Conservation (phyloP, 2,113 vertebrate genomes). For the Synchiropus splendidus region DNA sequence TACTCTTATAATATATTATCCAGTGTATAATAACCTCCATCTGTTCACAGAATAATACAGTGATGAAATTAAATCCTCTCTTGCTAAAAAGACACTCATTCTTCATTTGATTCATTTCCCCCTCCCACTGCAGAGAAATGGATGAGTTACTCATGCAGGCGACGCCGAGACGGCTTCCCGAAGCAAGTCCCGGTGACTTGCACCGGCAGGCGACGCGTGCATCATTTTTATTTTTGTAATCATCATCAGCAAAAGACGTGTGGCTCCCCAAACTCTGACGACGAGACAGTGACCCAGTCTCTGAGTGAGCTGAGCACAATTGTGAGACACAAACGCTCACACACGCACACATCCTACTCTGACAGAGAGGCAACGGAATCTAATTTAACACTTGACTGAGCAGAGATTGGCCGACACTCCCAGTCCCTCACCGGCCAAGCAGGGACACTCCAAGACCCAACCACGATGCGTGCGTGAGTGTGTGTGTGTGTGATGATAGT, state of each 20-base stretch:
- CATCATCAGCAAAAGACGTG: constrained; percentile 1
- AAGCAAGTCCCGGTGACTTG: background rate
- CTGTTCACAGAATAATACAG: constrained; percentile 30
- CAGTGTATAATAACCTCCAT: constrained; percentile 32
- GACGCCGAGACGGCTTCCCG: no score
- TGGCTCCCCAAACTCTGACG: background rate
- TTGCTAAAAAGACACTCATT: constrained; percentile 36
- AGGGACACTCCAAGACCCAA: constrained; percentile 33
- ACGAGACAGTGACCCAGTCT: constrained; percentile 40
- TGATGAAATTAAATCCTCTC: constrained; percentile 34
- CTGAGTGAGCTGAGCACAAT: constrained; percentile 25
- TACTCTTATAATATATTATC: constrained; percentile 16
- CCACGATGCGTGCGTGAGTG: constrained; percentile 12
- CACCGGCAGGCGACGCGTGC: background rate
- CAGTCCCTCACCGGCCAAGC: constrained; percentile 35
- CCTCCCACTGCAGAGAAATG: constrained; percentile 25
- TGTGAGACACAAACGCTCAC: constrained; percentile 13
- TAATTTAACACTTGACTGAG: constrained; percentile 68
- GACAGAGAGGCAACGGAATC: constrained; percentile 63
- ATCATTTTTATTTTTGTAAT: background rate
- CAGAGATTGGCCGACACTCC: constrained; percentile 62
- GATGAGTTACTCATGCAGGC: background rate
- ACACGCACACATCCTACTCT: constrained; percentile 21
- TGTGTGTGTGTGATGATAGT: constrained; percentile 14
- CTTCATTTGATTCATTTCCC: constrained; percentile 18